These are phyloP conservation scores for Natrix natrix DNA, from an alignment of 2,797 vertebrate species.

Conservation along the genomic window DNA sequence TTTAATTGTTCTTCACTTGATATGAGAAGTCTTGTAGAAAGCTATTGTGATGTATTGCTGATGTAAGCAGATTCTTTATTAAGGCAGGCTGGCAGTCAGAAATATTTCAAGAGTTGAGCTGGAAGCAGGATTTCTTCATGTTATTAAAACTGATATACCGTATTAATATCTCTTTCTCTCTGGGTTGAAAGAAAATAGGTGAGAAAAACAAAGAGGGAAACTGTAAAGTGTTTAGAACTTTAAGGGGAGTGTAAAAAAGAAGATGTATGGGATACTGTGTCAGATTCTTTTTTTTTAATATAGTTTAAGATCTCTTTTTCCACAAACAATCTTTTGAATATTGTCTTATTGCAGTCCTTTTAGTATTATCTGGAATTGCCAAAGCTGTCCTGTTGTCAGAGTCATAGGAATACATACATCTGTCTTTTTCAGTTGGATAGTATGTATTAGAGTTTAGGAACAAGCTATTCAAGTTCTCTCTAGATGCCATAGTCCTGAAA, in stretches of 20 bases:
- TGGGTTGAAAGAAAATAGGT: constrained; percentile 14
- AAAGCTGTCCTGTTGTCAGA: background rate
- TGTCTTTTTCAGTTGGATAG: background rate
- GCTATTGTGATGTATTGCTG: constrained; percentile 14
- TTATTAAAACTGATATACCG: background rate
- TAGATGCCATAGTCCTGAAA: background rate
- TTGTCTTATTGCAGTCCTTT: background rate
- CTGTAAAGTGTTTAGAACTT: background rate
- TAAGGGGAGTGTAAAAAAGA: background rate
- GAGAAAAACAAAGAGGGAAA: background rate
- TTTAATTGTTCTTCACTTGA: background rate
- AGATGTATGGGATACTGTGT: background rate
- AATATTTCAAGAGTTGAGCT: constrained; percentile 14
- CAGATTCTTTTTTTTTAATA: background rate
- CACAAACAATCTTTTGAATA: background rate
- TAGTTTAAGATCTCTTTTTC: background rate
- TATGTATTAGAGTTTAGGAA: background rate
- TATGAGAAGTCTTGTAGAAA: background rate
- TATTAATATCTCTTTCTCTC: background rate
- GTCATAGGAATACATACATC: background rate
- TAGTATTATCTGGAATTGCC: background rate
- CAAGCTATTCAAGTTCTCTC: background rate
- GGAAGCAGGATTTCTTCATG: background rate
- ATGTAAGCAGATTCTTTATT: constrained; percentile 9
- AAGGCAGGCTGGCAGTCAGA: background rate